Conservation (phyloP, 2,888 invertebrate species). For the Peribatodes rhomboidaria region DNA sequence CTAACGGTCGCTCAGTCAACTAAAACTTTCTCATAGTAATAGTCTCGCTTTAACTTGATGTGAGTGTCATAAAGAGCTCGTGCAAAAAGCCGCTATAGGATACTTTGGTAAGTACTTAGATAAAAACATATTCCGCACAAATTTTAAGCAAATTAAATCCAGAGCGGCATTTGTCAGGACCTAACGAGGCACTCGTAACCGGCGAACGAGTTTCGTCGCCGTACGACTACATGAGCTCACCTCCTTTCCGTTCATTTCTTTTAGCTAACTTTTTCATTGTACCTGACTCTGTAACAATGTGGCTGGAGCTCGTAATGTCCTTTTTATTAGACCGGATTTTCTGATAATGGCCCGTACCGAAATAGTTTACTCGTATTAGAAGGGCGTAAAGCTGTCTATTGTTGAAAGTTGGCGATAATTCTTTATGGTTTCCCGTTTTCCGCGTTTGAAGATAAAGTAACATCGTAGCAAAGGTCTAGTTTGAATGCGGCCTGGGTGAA, state of each 20-base stretch:
- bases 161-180: conserved; percentile 17
- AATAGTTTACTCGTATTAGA: conserved; percentile 24
- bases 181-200: conserved; percentile 18
- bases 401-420: conserved; percentile 25
- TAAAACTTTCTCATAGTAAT: no score
- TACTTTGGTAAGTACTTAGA: no score
- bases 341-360: conserved; percentile 28
- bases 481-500: conserved; percentile 16
- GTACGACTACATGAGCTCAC: conserved; percentile 29
- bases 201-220: conserved; percentile 28
- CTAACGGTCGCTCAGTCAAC: no score
- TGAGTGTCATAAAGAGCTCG: background rate
- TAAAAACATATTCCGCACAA: background rate
- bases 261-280: conserved; percentile 34
- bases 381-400: conserved; percentile 30
- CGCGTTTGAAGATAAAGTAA: conserved; percentile 25
- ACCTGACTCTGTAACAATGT: conserved; percentile 31
- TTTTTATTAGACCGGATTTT: conserved; percentile 36
- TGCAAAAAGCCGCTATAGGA: background rate
- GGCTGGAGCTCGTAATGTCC: conserved; percentile 25
- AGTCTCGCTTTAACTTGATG: no score
- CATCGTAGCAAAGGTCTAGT: conserved; percentile 20
- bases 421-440: conserved; percentile 26
- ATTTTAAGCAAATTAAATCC: conserved; percentile 27
- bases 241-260: conserved; percentile 21